Conservation (phyloP, 2,888 invertebrate genomes). For the Oconnorella tubifera region DNA sequence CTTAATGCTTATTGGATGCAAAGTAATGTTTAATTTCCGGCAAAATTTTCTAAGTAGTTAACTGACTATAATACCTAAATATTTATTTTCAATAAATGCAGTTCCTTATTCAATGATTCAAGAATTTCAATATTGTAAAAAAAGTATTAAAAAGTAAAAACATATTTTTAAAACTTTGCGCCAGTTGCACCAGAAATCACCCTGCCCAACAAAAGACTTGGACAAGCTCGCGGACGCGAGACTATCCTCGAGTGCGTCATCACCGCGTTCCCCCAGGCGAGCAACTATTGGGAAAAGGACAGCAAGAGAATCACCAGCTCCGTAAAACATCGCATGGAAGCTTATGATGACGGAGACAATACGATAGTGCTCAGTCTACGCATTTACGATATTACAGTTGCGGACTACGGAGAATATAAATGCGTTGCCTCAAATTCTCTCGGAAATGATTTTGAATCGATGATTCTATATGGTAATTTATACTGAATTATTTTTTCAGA, state of each 20-base stretch:
- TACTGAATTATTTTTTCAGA: neutral
- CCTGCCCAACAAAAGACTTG: conserved; percentile 42
- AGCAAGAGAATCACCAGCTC: conserved; percentile 40
- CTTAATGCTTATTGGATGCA: no score
- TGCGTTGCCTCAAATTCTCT: conserved; percentile 33
- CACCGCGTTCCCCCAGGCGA: conserved; percentile 44
- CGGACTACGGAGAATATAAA: conserved; percentile 30
- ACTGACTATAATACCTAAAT: no score
- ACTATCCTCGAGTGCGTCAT: conserved; percentile 50
- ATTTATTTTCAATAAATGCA: no score
- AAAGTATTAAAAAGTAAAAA: no score
- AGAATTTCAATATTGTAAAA: no score
- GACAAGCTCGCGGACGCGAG: conserved; percentile 42
- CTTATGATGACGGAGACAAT: conserved; percentile 38
- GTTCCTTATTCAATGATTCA: no score
- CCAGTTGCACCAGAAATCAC: conserved; percentile 49
- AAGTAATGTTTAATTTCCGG: no score
- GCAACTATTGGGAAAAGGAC: conserved; percentile 42
- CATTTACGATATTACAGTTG: conserved; percentile 22
- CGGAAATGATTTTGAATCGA: conserved; percentile 27
- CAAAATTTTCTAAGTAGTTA: no score
- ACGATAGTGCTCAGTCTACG: conserved; percentile 31
- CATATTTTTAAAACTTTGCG: no score
- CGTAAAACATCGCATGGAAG: conserved; percentile 43
- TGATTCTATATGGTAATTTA: conserved; percentile 32